Evolutionary conservation across 2,888 invertebrate species (phyloP), one percentile per base, ranked within the genome.

Genomic region (Xylocampa areola): DNA sequence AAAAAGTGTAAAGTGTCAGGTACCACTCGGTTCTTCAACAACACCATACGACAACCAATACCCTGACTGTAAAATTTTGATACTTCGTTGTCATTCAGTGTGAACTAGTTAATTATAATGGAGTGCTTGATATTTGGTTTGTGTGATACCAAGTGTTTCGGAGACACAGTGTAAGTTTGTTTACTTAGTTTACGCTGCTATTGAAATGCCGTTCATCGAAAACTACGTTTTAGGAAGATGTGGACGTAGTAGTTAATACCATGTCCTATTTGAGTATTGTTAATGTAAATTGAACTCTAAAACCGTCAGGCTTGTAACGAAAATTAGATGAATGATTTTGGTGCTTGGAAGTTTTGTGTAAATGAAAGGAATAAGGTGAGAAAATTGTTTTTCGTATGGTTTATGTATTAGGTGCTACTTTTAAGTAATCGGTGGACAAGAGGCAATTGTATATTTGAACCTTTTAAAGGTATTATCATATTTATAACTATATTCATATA

Each of bases 401-500:
- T 14, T 7, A 25, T 32, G 40, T n/a, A 25, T 30, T 57, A 29
- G 41, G 37, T 62, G 37, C 41, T 66, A 41, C 11, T 14, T 65
- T 47, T 45, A n/a, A 33, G 6, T 41, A 0, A 36, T 16, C 5
- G 7, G 10, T 37, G 11, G 4, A 36, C 13, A 17, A 40, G 14
- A 11, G 0, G 17, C 14, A 32, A 30, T 29, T 13, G 1, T 37
- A 40, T 25, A 11, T 14, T 55, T 11, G n/a, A 23, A 11, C 58
- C 66, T 58, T 57, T 4, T 23, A 27, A 57, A 65, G 58, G 58
- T n/a, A n/a, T 10, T 25, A 16, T n/a, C 5, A 14, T 23, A 13
- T 11, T 11, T 3, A 2, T 3, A 29, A 10, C 4, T 5, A 11
- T 10, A 10, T 11, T 11, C 1, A 11, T 33, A 33, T 8, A 33